phyloP scores from a whole-genome alignment of 2,797 vertebrate genomes.

The Poecilia picta region DNA sequence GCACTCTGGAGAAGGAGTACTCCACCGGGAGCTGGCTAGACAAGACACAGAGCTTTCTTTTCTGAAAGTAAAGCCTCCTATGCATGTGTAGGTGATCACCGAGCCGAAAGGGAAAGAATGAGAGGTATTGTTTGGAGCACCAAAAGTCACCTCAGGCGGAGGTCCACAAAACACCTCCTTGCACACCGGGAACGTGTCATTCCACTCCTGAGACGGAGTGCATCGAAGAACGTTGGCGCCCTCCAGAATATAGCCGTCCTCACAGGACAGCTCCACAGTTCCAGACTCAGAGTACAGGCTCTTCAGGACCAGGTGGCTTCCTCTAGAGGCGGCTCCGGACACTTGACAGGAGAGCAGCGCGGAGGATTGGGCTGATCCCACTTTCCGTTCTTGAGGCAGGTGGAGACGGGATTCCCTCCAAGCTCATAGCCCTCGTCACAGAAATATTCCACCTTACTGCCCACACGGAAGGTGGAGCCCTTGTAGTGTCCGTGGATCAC shows the following conservation, averaged over 20 bases:
- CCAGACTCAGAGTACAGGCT: constrained; percentile 84
- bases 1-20: constrained; percentile 89
- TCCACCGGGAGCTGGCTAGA: constrained; percentile 88
- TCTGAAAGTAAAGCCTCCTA: constrained; percentile 90
- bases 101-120: constrained; percentile 83
- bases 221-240: constrained; percentile 89
- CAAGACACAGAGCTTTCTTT: constrained; percentile 82
- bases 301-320: constrained; percentile 91
- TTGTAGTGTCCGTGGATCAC: constrained; percentile 84
- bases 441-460: constrained; percentile 88
- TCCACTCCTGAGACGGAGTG: constrained; percentile 90
- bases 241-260: constrained; percentile 88
- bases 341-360: constrained; percentile 89
- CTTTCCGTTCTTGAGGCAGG: constrained; percentile 89
- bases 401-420: constrained; percentile 88
- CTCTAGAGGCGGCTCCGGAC: constrained; percentile 90
- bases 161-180: constrained; percentile 86
- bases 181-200: constrained; percentile 92
- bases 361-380: constrained; percentile 88
- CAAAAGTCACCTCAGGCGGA: constrained; percentile 89
- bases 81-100: constrained; percentile 87
- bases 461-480: constrained; percentile 87
- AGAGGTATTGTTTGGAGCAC: constrained; percentile 78
- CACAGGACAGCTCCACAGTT: constrained; percentile 89
- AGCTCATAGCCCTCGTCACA: constrained; percentile 94